A percentile compares a stretch with the other conserved stretches of the same genome.
Conservation (phyloP, 2,113 vertebrate species). For the Chascanopsetta lugubris region DNA sequence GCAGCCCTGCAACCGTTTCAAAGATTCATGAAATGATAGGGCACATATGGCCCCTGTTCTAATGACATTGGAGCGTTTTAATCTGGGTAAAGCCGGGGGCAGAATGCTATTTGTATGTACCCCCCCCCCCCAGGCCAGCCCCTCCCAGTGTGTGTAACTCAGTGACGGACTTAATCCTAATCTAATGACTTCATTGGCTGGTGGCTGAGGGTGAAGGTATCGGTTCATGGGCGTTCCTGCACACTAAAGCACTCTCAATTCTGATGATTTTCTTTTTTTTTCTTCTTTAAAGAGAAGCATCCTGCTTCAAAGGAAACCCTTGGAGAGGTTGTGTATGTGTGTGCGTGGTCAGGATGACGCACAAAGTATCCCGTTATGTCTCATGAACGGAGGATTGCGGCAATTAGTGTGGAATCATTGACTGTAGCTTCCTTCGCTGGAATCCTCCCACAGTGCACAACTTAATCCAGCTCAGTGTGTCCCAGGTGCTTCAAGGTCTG, state of each 20-base stretch:
- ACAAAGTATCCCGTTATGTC: background rate
- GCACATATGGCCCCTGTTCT: conserved; percentile 67
- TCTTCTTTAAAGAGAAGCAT: conserved; percentile 4
- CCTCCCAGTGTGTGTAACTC: conserved; percentile 68
- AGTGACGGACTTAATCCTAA: conserved; percentile 78
- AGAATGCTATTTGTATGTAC: conserved; percentile 79
- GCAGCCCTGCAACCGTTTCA: conserved; percentile 33
- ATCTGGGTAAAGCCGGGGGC: conserved; percentile 76
- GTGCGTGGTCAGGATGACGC: background rate
- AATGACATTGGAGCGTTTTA: conserved; percentile 79
- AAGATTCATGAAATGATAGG: conserved; percentile 62
- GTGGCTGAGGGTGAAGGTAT: conserved; percentile 43
- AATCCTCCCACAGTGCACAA: conserved; percentile 54
- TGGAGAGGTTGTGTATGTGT: no score
- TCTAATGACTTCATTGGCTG: conserved; percentile 78
- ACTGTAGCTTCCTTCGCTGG: conserved; percentile 44
- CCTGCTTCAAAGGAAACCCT: no score
- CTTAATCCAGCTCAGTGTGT: conserved; percentile 78
- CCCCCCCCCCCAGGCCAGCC: conserved; percentile 68
- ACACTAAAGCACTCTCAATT: conserved; percentile 47
- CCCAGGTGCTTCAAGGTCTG: conserved; percentile 72
- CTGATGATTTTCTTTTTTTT: conserved; percentile 17
- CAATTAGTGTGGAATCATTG: conserved; percentile 33
- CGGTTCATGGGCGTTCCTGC: conserved; percentile 39
- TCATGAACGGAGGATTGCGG: conserved; percentile 31